These are phyloP conservation scores for Ormyrus nitidulus DNA, from an alignment of 2,888 invertebrate species.

Conservation along the genomic window DNA sequence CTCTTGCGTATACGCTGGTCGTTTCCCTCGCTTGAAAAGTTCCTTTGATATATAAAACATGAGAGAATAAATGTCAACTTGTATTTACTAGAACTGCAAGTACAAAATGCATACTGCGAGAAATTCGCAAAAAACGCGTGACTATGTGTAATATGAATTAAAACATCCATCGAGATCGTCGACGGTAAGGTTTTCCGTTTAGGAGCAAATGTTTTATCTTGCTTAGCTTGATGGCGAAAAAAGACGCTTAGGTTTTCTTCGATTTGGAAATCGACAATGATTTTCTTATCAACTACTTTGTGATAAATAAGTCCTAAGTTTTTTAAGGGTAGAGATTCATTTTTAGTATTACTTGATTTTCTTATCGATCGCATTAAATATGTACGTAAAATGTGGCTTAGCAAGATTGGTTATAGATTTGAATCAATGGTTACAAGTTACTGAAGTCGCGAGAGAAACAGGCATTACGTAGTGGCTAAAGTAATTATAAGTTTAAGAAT, in stretches of 20 bases:
- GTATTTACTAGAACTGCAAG: constrained; percentile 26
- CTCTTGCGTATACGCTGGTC: constrained; percentile 45
- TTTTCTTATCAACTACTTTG: constrained; percentile 39
- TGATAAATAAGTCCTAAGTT: constrained; percentile 32
- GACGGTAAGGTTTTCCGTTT: not conserved
- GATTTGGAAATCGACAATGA: not conserved
- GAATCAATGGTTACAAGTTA: no score
- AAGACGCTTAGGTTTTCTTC: not conserved
- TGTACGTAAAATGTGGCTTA: no score
- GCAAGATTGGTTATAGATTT: no score
- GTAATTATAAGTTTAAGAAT: not conserved
- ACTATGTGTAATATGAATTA: not conserved
- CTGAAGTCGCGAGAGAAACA: no score
- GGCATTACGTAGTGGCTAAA: no score
- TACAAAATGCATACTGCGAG: constrained; percentile 34
- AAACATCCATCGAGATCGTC: not conserved
- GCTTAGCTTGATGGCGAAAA: no score
- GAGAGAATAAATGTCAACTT: constrained; percentile 26
- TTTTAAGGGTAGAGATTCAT: constrained; percentile 9
- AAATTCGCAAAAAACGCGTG: constrained; percentile 39
- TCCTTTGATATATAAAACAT: constrained; percentile 44
- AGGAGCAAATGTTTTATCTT: not conserved
- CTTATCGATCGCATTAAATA: not conserved
- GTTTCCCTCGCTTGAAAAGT: constrained; percentile 52
- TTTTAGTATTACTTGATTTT: constrained; percentile 1